Conservation (phyloP, 2,888 invertebrate species). For the Apeira syringaria region DNA sequence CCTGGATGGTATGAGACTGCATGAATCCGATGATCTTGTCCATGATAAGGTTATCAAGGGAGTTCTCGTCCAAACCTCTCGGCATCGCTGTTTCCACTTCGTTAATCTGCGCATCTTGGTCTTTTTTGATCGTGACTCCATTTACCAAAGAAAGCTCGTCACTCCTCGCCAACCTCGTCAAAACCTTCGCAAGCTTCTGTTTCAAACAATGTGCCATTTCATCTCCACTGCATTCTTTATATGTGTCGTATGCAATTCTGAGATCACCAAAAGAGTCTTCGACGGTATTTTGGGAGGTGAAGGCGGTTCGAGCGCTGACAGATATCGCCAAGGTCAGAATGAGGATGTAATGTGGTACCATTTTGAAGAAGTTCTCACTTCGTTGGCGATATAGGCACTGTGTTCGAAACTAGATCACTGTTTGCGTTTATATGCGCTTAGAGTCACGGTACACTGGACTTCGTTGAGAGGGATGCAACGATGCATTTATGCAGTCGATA, state of each 20-base stretch:
- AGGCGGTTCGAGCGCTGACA: slow-evolving; percentile 78
- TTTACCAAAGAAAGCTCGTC: slow-evolving; percentile 88
- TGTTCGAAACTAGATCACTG: slow-evolving; percentile 68
- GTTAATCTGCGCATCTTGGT: slow-evolving; percentile 75
- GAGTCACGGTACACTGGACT: slow-evolving; percentile 75
- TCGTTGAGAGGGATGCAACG: slow-evolving; percentile 74
- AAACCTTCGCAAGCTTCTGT: slow-evolving; percentile 89
- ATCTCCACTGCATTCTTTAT: slow-evolving; percentile 90
- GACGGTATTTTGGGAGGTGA: slow-evolving; percentile 71
- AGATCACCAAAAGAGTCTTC: slow-evolving; percentile 85
- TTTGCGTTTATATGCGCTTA: slow-evolving; percentile 78
- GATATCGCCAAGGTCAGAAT: slow-evolving; percentile 80
- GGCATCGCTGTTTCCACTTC: slow-evolving; percentile 90
- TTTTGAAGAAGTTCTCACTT: slow-evolving; percentile 71
- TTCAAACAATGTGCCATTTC: slow-evolving; percentile 90
- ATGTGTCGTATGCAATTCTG: slow-evolving; percentile 89
- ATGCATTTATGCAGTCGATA: slow-evolving; percentile 70
- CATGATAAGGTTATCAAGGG: slow-evolving; percentile 89
- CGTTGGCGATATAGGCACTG: slow-evolving; percentile 70
- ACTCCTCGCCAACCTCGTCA: slow-evolving; percentile 88
- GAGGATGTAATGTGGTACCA: slow-evolving; percentile 84
- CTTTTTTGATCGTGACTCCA: slow-evolving; percentile 90
- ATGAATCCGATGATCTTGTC: slow-evolving; percentile 90
- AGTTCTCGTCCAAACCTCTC: slow-evolving; percentile 88
- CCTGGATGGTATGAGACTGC: slow-evolving; percentile 91